Percentiles rank a stretch among this genome's conserved stretches.
Conservation (phyloP, 2,888 invertebrate genomes). For the Drosophila anomelani region DNA sequence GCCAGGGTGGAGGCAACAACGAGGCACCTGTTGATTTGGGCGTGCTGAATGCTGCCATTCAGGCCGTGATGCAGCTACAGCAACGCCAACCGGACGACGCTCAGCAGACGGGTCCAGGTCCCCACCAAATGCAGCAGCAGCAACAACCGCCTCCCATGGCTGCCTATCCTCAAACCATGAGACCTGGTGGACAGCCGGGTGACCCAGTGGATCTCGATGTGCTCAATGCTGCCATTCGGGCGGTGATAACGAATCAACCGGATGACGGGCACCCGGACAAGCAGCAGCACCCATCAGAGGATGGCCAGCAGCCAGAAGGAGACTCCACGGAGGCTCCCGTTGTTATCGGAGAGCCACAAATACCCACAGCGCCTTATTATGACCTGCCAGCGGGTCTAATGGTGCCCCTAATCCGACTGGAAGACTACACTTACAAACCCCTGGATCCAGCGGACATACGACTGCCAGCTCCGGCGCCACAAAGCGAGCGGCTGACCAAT, state of each 20-base stretch:
- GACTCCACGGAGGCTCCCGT: slow-evolving; percentile 62
- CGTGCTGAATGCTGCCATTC: slow-evolving; percentile 78
- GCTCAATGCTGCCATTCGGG: slow-evolving; percentile 75
- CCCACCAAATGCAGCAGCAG: slow-evolving; percentile 41
- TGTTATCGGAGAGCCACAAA: slow-evolving; percentile 87
- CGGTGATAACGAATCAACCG: slow-evolving; percentile 60
- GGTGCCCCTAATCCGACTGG: slow-evolving; percentile 97
- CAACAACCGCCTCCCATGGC: slow-evolving; percentile 45
- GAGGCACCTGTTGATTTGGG: slow-evolving; percentile 65
- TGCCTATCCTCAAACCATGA: slow-evolving; percentile 44
- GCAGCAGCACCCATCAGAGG: slow-evolving; percentile 17
- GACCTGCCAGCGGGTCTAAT: slow-evolving; percentile 98
- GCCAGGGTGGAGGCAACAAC: slow-evolving; percentile 30
- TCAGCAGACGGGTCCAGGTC: slow-evolving; percentile 55
- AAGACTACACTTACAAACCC: slow-evolving; percentile 95
- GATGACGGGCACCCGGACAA: slow-evolving; percentile 33
- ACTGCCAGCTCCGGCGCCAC: slow-evolving; percentile 97
- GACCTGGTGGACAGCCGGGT: slow-evolving; percentile 32
- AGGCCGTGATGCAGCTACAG: slow-evolving; percentile 76
- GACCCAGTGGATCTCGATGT: slow-evolving; percentile 65
- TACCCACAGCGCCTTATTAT: slow-evolving; percentile 97
- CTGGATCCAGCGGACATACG: slow-evolving; percentile 95
- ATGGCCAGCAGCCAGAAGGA: slow-evolving; percentile 52
- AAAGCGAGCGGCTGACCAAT: slow-evolving; percentile 95
- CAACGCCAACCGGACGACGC: slow-evolving; percentile 60